phyloP scores from a whole-genome alignment of 1,140 invertebrate species.

The Wasmannia auropunctata region DNA sequence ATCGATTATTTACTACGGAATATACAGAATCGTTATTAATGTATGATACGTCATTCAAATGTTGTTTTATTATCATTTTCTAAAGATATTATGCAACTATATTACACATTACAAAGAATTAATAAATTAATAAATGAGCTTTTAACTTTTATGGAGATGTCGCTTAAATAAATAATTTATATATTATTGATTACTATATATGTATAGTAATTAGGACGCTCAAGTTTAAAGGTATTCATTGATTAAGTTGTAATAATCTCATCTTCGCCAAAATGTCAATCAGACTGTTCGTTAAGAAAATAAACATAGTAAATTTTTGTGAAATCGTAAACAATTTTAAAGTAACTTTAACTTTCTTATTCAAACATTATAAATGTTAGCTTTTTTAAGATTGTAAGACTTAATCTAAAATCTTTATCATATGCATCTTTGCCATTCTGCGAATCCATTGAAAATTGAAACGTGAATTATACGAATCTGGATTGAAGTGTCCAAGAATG shows the following conservation, averaged over 20 bases:
- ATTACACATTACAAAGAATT: not conserved
- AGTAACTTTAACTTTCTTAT: not conserved
- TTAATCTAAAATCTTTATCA: not conserved
- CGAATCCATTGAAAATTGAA: conserved; percentile 26
- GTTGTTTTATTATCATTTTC: conserved; percentile 4
- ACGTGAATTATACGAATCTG: conserved; percentile 22
- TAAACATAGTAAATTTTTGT: not conserved
- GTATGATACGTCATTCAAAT: not conserved
- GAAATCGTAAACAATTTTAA: not conserved
- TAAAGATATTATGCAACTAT: not conserved
- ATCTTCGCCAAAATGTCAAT: not conserved
- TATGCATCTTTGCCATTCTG: too few species aligned
- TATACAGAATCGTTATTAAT: not conserved
- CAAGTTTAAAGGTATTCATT: not conserved
- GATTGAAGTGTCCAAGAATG: conserved; percentile 30
- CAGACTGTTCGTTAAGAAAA: not conserved
- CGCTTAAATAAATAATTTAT: not conserved
- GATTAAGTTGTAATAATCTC: not conserved
- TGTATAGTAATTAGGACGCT: not conserved
- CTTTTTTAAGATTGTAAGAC: not conserved
- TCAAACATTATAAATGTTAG: too few species aligned
- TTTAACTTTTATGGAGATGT: not conserved
- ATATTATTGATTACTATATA: not conserved
- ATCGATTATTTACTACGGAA: not conserved
- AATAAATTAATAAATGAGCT: not conserved